Conservation (phyloP, 2,797 vertebrate species). For the Saxicola maurus region DNA sequence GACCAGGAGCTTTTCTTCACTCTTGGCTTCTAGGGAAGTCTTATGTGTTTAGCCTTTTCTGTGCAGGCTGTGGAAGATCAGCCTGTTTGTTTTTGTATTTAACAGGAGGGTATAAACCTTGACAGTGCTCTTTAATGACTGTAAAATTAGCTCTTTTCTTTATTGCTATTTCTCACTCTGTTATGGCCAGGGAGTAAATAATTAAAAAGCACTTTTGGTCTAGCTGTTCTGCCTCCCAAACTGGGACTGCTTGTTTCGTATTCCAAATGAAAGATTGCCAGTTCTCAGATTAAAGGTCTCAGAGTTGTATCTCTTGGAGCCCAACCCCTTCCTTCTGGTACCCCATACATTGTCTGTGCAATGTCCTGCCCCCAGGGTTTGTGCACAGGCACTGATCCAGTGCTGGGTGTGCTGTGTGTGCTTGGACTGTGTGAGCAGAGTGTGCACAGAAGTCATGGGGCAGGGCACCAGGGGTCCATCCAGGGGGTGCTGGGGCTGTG, state of each 20-base stretch:
- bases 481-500: neutral
- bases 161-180: constrained; percentile 1
- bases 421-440: neutral
- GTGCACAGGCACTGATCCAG: neutral
- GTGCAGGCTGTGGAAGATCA: neutral
- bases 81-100: neutral
- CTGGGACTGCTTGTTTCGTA: neutral
- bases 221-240: neutral
- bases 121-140: neutral
- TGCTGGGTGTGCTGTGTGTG: neutral
- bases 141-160: constrained; percentile 33
- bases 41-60: constrained; percentile 2
- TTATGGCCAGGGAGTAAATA: neutral
- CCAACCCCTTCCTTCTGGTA: neutral
- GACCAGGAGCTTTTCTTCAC: neutral
- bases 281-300: neutral
- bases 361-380: neutral
- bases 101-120: constrained; percentile 15
- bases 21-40: neutral
- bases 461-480: neutral
- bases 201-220: constrained; percentile 2
- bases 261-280: neutral
- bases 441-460: neutral
- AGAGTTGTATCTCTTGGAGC: neutral
- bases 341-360: accelerated